These are phyloP conservation scores for Dichetophora obliterata DNA, from an alignment of 2,888 invertebrate species.

Conservation along the genomic window DNA sequence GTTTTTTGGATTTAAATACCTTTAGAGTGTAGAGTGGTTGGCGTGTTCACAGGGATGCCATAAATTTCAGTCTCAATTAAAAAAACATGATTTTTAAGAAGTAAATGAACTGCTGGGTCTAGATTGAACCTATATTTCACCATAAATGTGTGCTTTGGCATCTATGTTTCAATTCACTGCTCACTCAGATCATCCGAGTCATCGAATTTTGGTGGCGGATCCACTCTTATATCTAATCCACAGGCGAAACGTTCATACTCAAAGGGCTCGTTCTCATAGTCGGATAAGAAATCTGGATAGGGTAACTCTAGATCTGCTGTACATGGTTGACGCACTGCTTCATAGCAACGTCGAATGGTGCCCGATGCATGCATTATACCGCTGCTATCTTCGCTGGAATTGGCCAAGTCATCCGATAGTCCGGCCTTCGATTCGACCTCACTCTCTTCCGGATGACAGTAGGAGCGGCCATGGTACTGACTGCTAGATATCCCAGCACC, in stretches of 20 bases:
- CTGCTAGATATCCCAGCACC: constrained; percentile 36
- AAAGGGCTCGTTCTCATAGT: constrained; percentile 72
- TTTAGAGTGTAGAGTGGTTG: not conserved
- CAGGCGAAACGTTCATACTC: constrained; percentile 78
- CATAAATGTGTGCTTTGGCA: not conserved
- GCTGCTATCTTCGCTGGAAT: constrained; percentile 68
- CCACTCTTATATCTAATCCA: constrained; percentile 82
- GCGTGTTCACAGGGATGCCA: constrained; percentile 29
- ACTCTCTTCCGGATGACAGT: constrained; percentile 66
- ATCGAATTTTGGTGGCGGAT: constrained; percentile 84
- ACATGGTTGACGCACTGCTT: constrained; percentile 21
- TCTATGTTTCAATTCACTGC: constrained; percentile 51
- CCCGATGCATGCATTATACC: constrained; percentile 56
- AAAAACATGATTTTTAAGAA: constrained; percentile 54
- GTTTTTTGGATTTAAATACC: not conserved
- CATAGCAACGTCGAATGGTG: constrained; percentile 57
- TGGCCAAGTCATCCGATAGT: constrained; percentile 67
- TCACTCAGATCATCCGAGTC: constrained; percentile 76
- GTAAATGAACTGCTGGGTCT: not conserved
- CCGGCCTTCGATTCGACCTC: constrained; percentile 66
- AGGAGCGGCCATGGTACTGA: constrained; percentile 58
- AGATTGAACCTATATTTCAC: not conserved
- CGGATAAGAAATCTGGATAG: constrained; percentile 69
- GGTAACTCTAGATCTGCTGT: constrained; percentile 71
- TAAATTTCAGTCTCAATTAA: constrained; percentile 65